Base-by-base conservation (phyloP, 1,140 invertebrate species). In the Euschistus heros region DNA sequence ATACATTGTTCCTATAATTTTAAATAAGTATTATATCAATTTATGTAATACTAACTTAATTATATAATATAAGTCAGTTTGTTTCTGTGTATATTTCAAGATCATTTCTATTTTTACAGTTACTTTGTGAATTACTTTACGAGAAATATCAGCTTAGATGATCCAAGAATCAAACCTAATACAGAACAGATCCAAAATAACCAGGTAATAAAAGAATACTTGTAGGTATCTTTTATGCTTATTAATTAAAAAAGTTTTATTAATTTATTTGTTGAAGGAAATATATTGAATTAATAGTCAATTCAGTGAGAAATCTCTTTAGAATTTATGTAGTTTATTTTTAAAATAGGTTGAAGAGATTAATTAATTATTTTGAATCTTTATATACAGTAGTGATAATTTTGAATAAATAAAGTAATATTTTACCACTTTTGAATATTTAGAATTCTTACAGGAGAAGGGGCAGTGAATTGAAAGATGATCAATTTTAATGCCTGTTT, bases 111-210 rank as follows among this genome's bases (percentile, higher is more conserved):
- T 8, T 57, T 57, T 57, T 66, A 63, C 64, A 71, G 70, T 14
- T 71, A 71, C 61, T 71, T 66, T 50, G 64, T 70, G 14, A 71
- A 71, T 63, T 69, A 70, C 54, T 68, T 71, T 42, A 71, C 69
- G 14, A 69, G 67, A 46, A 66, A 70, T 61, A 66, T 67, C n/a
- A 66, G 62, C 18, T 50, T 70, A 18, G 70, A 71, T 18, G 70
- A 71, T 66, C 70, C 70, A 14, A 47, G 70, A 61, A 59, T 68
- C 7, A 69, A 63, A 62, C 54, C 30, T 22, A 30, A 33, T 62
- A 14, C 62, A 33, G 30, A 65, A 33, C 62, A 68, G 47, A 57
- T 27, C 24, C 5, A 62, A 26, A n/a, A 33, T 62, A 59, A 54
- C 33, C 15, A 42, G 54, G 50, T 46, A 63, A 17, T 26, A n/a